phyloP scores from a whole-genome alignment of 2,113 vertebrate genomes.

The Apus apus region DNA sequence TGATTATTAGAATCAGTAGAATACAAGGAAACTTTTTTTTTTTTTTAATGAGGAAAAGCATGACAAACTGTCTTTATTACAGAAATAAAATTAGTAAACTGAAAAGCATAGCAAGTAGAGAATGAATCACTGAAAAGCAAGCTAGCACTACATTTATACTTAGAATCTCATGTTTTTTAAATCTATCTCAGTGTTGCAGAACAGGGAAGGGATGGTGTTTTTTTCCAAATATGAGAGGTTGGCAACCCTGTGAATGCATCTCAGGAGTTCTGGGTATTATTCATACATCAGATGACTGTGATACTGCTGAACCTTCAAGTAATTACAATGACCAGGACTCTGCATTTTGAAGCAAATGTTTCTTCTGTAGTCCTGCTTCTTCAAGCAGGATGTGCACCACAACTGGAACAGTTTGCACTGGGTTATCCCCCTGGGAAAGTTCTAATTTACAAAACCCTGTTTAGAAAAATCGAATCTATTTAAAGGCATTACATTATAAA shows the following conservation, averaged over 20 bases:
- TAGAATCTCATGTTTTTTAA: not conserved
- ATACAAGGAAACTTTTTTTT: not conserved
- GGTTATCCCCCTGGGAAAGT: conserved; percentile 73
- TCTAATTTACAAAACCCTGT: conserved; percentile 79
- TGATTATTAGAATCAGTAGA: not conserved
- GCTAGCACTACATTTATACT: not conserved
- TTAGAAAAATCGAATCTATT: conserved; percentile 79
- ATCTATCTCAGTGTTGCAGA: not conserved
- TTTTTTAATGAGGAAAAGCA: not conserved
- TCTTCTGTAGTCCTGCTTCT: conserved; percentile 46
- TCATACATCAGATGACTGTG: conserved; percentile 9
- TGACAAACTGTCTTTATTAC: not conserved
- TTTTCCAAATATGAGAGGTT: not conserved
- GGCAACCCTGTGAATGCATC: not conserved
- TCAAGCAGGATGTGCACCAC: conserved; percentile 64
- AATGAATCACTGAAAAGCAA: not conserved
- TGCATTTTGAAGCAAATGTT: not conserved
- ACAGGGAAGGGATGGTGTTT: accelerated
- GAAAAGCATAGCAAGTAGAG: not conserved
- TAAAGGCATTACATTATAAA: conserved; percentile 81
- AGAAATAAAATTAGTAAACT: not conserved
- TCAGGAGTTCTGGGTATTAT: not conserved
- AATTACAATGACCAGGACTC: conserved; percentile 17
- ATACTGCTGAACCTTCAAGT: conserved; percentile 30
- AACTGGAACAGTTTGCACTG: conserved; percentile 69